Conservation (phyloP, 2,113 vertebrate species). For the Tinamus guttatus region DNA sequence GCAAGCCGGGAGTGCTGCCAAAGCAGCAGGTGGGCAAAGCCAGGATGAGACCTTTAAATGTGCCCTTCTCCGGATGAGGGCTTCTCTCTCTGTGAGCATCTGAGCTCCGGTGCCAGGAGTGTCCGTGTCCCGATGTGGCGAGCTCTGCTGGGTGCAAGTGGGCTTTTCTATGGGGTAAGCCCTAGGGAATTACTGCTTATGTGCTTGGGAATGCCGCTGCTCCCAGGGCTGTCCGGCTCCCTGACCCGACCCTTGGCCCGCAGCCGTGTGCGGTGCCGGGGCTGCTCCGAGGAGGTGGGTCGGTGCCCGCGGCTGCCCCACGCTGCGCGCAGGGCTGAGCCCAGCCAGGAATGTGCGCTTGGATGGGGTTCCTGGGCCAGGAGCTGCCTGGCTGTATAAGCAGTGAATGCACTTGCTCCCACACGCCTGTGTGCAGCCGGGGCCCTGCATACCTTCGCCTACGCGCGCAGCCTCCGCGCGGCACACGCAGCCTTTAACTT, state of each 20-base stretch:
- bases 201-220: not conserved
- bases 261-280: not conserved
- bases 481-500: not conserved
- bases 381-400: slow-evolving; percentile 60
- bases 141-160: not conserved
- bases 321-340: slow-evolving; percentile 40
- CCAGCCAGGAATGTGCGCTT: slow-evolving; percentile 57
- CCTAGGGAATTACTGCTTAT: too few species aligned
- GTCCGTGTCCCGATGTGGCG: fast-evolving
- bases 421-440: not conserved
- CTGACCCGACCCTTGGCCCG: fast-evolving
- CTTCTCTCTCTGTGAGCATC: fast-evolving
- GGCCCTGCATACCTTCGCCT: not conserved
- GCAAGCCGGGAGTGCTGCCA: fast-evolving
- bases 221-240: not conserved
- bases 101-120: fast-evolving
- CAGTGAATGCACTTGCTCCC: slow-evolving; percentile 67
- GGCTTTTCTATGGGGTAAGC: not conserved
- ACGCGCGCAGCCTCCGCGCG: not conserved
- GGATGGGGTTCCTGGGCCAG: slow-evolving; percentile 58
- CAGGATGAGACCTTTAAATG: not conserved
- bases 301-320: slow-evolving; percentile 7
- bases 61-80: not conserved
- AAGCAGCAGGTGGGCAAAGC: not conserved
- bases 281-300: not conserved